These are phyloP conservation scores for Excalfactoria chinensis DNA, from an alignment of 2,113 vertebrate species.

Conservation along the genomic window DNA sequence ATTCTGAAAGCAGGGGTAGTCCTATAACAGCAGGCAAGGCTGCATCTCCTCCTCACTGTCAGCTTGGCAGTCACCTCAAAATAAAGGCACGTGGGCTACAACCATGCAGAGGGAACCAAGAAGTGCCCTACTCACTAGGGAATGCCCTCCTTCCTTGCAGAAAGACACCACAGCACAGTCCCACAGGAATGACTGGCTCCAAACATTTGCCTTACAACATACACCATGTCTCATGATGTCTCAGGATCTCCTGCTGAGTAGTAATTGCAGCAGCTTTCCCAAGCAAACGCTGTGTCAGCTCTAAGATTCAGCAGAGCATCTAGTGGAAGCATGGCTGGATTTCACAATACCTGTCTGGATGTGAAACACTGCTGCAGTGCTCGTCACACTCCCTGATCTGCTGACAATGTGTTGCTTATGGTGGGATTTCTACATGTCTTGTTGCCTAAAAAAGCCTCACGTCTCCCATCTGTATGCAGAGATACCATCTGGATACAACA, in stretches of 20 bases:
- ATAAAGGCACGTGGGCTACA: neutral
- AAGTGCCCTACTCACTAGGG: neutral
- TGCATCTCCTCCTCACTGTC: neutral
- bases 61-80: neutral
- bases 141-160: neutral
- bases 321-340: neutral
- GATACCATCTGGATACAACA: neutral
- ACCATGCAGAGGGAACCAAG: neutral
- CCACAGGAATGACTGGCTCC: neutral
- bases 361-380: neutral
- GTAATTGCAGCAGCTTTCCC: neutral
- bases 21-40: rapidly evolving
- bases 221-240: neutral
- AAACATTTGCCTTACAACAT: neutral
- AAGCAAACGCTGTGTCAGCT: neutral
- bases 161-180: neutral
- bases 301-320: neutral
- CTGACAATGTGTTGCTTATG: too few relatives aligned
- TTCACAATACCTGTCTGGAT: neutral
- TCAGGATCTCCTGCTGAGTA: rapidly evolving
- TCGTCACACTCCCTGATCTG: neutral
- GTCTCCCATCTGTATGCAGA: neutral
- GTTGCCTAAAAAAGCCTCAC: neutral
- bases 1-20: neutral
- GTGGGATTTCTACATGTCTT: neutral